Percentiles rank a stretch among this genome's conserved stretches.
Evolutionary conservation across 2,888 invertebrate genomes (phyloP).

Genomic region (Strigamia crassipes): DNA sequence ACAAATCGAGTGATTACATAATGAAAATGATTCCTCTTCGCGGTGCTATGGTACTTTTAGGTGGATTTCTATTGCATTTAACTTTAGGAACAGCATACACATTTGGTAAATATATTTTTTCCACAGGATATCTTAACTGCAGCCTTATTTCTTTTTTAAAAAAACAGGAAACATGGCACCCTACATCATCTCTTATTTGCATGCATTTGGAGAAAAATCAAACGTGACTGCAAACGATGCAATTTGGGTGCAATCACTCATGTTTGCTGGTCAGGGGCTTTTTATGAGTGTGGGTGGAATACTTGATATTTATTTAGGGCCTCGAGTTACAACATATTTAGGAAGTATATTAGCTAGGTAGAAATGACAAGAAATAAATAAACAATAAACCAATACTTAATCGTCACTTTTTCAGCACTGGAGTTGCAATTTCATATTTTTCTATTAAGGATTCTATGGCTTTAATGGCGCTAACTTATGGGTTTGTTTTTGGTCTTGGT

Average conservation of each 20-base stretch:
- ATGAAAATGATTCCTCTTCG: conserved; percentile 9
- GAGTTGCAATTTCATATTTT: conserved; percentile 55
- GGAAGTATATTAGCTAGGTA: conserved; percentile 56
- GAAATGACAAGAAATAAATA: background rate
- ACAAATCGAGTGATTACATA: too few relatives aligned
- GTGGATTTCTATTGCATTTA: conserved; percentile 53
- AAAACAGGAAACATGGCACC: conserved; percentile 52
- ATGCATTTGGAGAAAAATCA: conserved; percentile 5
- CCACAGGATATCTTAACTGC: background rate
- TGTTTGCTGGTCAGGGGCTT: conserved; percentile 55
- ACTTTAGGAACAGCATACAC: conserved; percentile 54
- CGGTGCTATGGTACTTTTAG: conserved; percentile 51
- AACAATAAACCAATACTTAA: background rate
- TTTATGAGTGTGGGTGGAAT: conserved; percentile 57
- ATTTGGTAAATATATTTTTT: conserved; percentile 49
- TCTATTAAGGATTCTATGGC: conserved; percentile 54
- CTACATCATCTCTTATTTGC: conserved; percentile 52
- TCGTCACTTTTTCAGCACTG: conserved; percentile 52
- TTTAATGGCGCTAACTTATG: conserved; percentile 55
- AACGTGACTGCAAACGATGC: conserved; percentile 49
- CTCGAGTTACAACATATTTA: conserved; percentile 54
- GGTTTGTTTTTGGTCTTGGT: conserved; percentile 55
- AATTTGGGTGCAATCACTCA: conserved; percentile 55
- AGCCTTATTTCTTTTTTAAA: background rate
- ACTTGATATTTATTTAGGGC: conserved; percentile 55